Evolutionary conservation across 1,140 invertebrate species (phyloP), one percentile per base, ranked within the genome.

Genomic region (Leptoteleia sp.): DNA sequence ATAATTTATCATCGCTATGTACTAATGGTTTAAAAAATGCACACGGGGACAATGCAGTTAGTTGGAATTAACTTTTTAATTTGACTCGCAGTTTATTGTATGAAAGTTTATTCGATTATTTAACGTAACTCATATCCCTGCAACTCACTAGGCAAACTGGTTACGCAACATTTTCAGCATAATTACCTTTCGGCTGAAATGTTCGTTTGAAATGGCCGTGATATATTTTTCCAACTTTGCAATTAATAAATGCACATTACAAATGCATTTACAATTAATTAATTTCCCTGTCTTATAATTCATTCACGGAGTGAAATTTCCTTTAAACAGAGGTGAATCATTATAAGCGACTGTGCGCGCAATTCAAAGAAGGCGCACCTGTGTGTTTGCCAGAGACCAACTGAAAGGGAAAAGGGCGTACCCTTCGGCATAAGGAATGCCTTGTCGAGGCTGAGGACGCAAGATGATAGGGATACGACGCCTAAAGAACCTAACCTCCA

Each of bases 311-410:
- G n/a, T n/a, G 1, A 8, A 4, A 29, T 29, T 29, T 29, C 8
- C 27, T 29, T 29, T 29, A 8, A 7, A 29, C 27, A 29, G 1
- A 4, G 4, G 27, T 7, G 1, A 29, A 29, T 8, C 3, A 29
- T 29, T 29, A 7, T 29, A 7, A 29, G 8, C 27, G 27, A 6
- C 8, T 35, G n/a, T 35, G 31, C 31, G n/a, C 11, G 35, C 12
- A 29, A 50, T 27, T 52, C 19, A 57, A 55, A 55, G 40, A 38
- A 17, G 5, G 35, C 27, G 5, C 40, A 27, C 27, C 15, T 45
- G 13, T 22, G 42, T 70, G 54, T 70, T 59, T 70, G 54, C 25
- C 29, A n/a, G 45, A 61, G 54, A 15, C 25, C 15, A 48, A 31
- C 37, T 25, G 8, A 45, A 19, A 22, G 16, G 12, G 47, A 72